A percentile compares a stretch with the other conserved stretches of the same genome.
Evolutionary conservation across 2,888 invertebrate species (phyloP).

Genomic region (Aethes cnicana): DNA sequence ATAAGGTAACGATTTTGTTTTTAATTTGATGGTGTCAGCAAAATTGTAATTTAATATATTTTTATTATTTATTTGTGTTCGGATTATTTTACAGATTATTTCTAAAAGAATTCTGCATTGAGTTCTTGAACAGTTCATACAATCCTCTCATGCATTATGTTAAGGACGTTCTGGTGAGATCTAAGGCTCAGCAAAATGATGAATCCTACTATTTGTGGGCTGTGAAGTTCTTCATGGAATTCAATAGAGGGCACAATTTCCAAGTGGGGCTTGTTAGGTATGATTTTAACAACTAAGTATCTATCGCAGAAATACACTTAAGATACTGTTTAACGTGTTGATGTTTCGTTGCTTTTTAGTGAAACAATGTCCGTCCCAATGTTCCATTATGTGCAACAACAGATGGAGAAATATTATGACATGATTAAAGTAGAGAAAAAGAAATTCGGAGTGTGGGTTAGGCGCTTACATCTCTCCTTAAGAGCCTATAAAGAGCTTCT

Average conservation of each 20-base stretch:
- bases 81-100: conserved; percentile 92
- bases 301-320: too few species aligned
- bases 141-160: conserved; percentile 95
- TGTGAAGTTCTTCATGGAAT: conserved; percentile 97
- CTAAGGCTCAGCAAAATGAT: conserved; percentile 90
- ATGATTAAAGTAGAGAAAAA: conserved; percentile 94
- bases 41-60: conserved; percentile 33
- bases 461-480: conserved; percentile 92
- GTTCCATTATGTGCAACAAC: conserved; percentile 97
- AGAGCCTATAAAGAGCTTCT: conserved; percentile 92
- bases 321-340: too few species aligned
- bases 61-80: too few species aligned
- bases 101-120: conserved; percentile 96
- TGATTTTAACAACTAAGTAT: too few species aligned
- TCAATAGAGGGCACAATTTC: conserved; percentile 94
- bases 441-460: conserved; percentile 90
- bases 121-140: conserved; percentile 95
- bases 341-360: conserved; percentile 80
- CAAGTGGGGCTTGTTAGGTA: conserved; percentile 94
- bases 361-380: conserved; percentile 95
- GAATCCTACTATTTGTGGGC: conserved; percentile 97
- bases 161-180: conserved; percentile 87
- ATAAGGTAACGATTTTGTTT: conserved; percentile 79
- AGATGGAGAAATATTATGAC: conserved; percentile 92
- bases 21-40: background rate